A percentile compares a stretch with the other conserved stretches of the same genome.
Evolutionary conservation across 2,797 vertebrate species (phyloP).

Genomic region (Toxotes lorentzi): DNA sequence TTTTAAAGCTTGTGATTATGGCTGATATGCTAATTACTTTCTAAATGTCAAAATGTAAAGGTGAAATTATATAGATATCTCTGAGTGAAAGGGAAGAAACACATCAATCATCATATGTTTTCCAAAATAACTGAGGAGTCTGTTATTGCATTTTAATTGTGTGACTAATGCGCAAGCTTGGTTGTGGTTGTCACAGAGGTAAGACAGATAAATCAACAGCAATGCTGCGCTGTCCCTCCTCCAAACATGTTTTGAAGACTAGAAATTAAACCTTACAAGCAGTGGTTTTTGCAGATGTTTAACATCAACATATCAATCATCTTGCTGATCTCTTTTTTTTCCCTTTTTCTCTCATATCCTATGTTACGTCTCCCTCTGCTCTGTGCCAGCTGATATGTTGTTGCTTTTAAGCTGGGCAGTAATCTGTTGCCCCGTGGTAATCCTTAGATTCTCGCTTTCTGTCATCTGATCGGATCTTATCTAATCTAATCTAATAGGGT

Average conservation of each 20-base stretch:
- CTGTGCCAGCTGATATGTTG: slow-evolving; percentile 45
- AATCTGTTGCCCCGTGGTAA: slow-evolving; percentile 80
- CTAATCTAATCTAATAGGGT: slow-evolving; percentile 78
- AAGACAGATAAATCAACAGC: slow-evolving; percentile 44
- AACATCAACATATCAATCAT: slow-evolving; percentile 36
- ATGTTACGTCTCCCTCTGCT: slow-evolving; percentile 20
- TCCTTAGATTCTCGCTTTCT: slow-evolving; percentile 78
- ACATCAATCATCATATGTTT: slow-evolving; percentile 58
- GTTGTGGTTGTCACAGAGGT: slow-evolving; percentile 49
- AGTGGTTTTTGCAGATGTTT: slow-evolving; percentile 29
- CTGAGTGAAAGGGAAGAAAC: slow-evolving; percentile 68
- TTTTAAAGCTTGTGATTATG: slow-evolving; percentile 64
- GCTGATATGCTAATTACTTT: slow-evolving; percentile 80
- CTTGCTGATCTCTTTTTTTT: slow-evolving; percentile 1
- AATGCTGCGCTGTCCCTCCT: slow-evolving; percentile 18
- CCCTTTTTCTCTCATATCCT: slow-evolving; percentile 2
- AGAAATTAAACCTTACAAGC: slow-evolving; percentile 27
- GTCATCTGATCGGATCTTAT: slow-evolving; percentile 76
- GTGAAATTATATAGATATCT: slow-evolving; percentile 69
- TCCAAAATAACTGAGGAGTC: slow-evolving; percentile 59
- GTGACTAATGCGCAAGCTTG: slow-evolving; percentile 57
- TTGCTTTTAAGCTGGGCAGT: slow-evolving; percentile 63
- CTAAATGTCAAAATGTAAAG: slow-evolving; percentile 82
- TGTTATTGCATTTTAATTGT: slow-evolving; percentile 65
- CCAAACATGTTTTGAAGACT: slow-evolving; percentile 35